Evolutionary conservation across 2,113 vertebrate species (phyloP).

Genomic region (Aleadryas rufinucha): DNA sequence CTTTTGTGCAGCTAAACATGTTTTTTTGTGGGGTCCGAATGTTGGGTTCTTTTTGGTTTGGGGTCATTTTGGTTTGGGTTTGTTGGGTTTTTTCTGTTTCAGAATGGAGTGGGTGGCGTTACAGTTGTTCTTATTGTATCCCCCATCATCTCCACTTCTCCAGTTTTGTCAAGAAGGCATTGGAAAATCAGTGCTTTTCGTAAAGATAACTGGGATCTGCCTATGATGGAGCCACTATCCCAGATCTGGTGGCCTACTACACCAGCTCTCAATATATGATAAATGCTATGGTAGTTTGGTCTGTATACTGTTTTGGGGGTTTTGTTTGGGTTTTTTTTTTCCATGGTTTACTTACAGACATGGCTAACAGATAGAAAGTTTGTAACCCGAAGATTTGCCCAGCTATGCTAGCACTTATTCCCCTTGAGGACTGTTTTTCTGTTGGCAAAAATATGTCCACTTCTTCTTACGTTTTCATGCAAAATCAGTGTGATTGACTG

Average conservation of each 20-base stretch:
- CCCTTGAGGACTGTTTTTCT: not conserved
- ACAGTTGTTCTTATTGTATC: not conserved
- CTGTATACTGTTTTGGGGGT: not conserved
- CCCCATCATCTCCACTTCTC: not conserved
- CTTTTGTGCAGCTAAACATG: not conserved
- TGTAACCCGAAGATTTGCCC: not conserved
- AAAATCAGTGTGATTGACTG: not conserved
- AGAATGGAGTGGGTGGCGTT: rapidly evolving
- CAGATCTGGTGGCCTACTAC: not conserved
- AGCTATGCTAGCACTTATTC: not conserved
- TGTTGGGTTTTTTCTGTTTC: not conserved
- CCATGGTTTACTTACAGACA: not conserved
- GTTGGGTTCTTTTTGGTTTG: not conserved
- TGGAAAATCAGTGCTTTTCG: not conserved
- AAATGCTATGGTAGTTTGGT: not conserved
- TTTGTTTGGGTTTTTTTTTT: not conserved
- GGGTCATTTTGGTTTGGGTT: rapidly evolving
- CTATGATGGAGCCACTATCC: not conserved
- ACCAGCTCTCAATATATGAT: not conserved
- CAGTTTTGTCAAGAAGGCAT: not conserved
- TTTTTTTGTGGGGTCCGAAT: not conserved
- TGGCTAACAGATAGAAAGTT: not conserved
- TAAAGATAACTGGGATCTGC: not conserved
- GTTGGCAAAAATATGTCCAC: not conserved
- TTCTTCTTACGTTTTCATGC: not conserved